These are phyloP conservation scores for Drosophila littoralis DNA, from an alignment of 1,140 invertebrate species.

Conservation along the genomic window DNA sequence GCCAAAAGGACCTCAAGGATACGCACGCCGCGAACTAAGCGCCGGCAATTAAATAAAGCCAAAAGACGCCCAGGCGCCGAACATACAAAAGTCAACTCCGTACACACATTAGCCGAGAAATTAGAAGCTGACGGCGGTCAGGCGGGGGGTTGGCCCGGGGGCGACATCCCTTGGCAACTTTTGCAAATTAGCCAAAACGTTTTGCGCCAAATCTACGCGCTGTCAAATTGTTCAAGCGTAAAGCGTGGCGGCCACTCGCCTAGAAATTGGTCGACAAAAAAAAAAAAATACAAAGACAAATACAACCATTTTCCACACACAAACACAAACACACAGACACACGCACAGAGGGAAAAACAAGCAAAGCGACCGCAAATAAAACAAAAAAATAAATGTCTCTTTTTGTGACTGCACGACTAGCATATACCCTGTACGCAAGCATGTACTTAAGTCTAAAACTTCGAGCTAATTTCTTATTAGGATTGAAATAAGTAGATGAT, in stretches of 20 bases:
- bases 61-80: slow-evolving; percentile 27
- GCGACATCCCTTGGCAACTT: slow-evolving; percentile 49
- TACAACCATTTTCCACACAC: slow-evolving; percentile 37
- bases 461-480: neutral
- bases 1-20: slow-evolving; percentile 33
- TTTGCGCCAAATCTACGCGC: slow-evolving; percentile 80
- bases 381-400: slow-evolving; percentile 23
- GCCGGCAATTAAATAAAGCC: slow-evolving; percentile 72
- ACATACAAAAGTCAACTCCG: slow-evolving; percentile 28
- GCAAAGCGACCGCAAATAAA: slow-evolving; percentile 71
- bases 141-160: neutral
- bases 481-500: too few species aligned
- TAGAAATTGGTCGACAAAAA: slow-evolving; percentile 30
- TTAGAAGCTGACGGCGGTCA: slow-evolving; percentile 33
- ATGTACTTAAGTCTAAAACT: neutral
- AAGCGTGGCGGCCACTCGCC: slow-evolving; percentile 38
- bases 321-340: slow-evolving; percentile 7
- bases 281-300: slow-evolving; percentile 48
- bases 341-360: slow-evolving; percentile 10
- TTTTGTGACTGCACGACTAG: neutral
- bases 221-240: slow-evolving; percentile 80
- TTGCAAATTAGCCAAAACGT: slow-evolving; percentile 82
- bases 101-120: slow-evolving; percentile 69
- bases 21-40: slow-evolving; percentile 59
- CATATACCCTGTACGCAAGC: neutral